Conservation (phyloP, 2,797 vertebrate genomes). For the Phalanger gymnotis region DNA sequence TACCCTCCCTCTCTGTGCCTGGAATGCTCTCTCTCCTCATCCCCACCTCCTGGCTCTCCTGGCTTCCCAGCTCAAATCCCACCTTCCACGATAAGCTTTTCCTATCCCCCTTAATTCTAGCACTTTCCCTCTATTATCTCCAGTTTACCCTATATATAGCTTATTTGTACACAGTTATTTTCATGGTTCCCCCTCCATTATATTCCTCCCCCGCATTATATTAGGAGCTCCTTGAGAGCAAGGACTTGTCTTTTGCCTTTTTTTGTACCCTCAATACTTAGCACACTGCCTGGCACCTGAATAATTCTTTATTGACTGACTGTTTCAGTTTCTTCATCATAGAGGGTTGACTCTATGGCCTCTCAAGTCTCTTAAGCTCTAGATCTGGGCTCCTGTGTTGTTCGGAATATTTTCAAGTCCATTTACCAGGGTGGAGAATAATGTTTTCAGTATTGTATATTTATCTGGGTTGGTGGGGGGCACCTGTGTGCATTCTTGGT, state of each 20-base stretch:
- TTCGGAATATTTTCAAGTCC: background rate
- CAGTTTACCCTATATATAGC: too few relatives aligned
- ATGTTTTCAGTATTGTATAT: conserved; percentile 37
- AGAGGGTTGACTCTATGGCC: background rate
- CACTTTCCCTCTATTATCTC: background rate
- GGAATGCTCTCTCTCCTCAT: background rate
- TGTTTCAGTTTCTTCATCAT: background rate
- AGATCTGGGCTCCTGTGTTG: background rate
- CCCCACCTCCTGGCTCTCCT: background rate
- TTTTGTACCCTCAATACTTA: background rate
- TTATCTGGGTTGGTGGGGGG: background rate
- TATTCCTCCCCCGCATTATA: background rate
- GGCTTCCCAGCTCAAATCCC: background rate
- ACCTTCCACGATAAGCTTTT: background rate
- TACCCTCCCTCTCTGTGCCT: background rate
- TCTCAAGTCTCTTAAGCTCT: conserved; percentile 4
- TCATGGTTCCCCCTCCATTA: background rate
- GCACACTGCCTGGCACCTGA: background rate
- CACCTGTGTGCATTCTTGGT: conserved; percentile 12
- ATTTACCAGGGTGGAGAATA: conserved; percentile 36
- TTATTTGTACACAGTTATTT: background rate
- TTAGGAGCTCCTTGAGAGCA: background rate
- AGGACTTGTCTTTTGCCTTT: background rate
- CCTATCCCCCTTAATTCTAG: background rate
- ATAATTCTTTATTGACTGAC: background rate